Percentiles rank a stretch among this genome's conserved stretches.
Evolutionary conservation across 2,113 vertebrate genomes (phyloP).

Genomic region (Chroicocephalus ridibundus): DNA sequence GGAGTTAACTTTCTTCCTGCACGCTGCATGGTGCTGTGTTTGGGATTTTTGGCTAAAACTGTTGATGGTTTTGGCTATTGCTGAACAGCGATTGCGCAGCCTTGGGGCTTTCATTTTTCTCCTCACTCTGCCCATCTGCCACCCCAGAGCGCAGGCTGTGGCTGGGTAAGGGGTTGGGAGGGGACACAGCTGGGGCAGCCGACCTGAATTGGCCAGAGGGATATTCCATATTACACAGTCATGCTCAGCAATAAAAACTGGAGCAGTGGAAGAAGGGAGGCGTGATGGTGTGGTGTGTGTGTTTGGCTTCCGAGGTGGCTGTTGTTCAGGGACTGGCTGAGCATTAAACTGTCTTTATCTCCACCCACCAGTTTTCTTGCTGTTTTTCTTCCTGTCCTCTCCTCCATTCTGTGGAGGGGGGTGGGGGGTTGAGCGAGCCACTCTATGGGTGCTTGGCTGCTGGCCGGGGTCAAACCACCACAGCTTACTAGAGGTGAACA

Average conservation of each 20-base stretch:
- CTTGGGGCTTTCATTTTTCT: not conserved
- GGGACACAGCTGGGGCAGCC: not conserved
- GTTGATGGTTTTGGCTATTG: not conserved
- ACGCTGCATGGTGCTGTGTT: not conserved
- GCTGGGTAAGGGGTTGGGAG: not conserved
- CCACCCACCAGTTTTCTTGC: not conserved
- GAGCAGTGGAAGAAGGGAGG: not conserved
- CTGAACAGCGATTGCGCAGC: not conserved
- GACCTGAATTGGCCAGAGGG: not conserved
- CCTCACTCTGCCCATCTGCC: not conserved
- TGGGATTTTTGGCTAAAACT: not conserved
- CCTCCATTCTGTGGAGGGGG: not conserved
- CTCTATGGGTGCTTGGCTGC: not conserved
- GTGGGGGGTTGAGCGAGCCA: not conserved
- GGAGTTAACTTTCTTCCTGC: not conserved
- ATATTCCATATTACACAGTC: accelerated
- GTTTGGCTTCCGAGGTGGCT: not conserved
- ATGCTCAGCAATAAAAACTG: not conserved
- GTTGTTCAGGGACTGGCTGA: not conserved
- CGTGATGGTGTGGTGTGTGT: not conserved
- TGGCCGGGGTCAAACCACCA: not conserved
- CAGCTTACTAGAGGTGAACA: not conserved
- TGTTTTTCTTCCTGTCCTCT: not conserved
- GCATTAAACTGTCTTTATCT: not conserved
- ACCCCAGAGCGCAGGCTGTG: not conserved